Evolutionary conservation across 2,797 vertebrate species (phyloP), one percentile per base, ranked within the genome.

Genomic region (Bufotes viridis): DNA sequence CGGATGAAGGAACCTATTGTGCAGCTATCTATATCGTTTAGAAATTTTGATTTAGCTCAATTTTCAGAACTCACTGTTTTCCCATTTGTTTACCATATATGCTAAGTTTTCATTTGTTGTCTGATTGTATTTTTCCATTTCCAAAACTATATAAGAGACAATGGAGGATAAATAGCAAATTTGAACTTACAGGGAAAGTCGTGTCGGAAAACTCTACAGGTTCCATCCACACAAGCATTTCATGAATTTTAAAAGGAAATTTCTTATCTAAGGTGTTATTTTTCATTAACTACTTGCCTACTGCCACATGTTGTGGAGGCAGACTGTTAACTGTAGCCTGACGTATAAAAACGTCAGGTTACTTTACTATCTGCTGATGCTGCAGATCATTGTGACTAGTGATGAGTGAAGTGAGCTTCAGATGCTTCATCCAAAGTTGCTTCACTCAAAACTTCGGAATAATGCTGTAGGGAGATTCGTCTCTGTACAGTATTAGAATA

Each of bases 1-100:
- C 78, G 84, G 63, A 70, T 84, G 78, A 87, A 84, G 14, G 57
- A 87, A 63, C n/a, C n/a, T 79, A 83, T 69, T 74, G 80, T 78
- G n/a, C 26, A 63, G 55, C 53, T 61, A 80, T 83, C 63, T 82
- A 78, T 79, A 84, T 57, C 75, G 55, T 89, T 89, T 78, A 49
- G 24, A 60, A 34, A 78, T 61, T 72, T 84, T 69, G 57, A 55
- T 88, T 85, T 88, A 42, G 63, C 87, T 61, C 81, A 88, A 34
- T 72, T 84, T 80, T 70, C 87, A 78, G 74, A 83, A 78, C 61
- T 58, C n/a, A 58, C 61, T 72, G 60, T 60, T 72, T 72, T 81
- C 15, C 24, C 2, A 61, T 88, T 80, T 84, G 26, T 63, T 84
- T 70, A 22, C 20, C 18, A 42, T 76, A 85, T 84, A 84, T 51